A percentile compares a stretch with the other conserved stretches of the same genome.
phyloP scores from a whole-genome alignment of 2,797 vertebrate genomes.

The Todus mexicanus region DNA sequence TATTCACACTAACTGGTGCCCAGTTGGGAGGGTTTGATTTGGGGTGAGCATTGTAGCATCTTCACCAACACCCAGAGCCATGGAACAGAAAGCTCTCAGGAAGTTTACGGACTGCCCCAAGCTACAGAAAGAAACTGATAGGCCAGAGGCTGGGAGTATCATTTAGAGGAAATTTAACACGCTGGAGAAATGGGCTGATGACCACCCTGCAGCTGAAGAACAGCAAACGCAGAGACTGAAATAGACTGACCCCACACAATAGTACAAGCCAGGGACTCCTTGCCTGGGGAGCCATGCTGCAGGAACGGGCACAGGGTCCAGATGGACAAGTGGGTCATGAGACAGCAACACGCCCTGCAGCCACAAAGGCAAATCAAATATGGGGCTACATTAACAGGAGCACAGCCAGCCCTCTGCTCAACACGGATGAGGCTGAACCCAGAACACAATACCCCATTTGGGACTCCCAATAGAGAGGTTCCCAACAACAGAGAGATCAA shows the following conservation, averaged over 20 bases:
- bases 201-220: too few species aligned
- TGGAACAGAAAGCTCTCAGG: background rate
- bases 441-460: background rate
- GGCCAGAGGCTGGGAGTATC: accelerated
- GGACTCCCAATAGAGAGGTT: background rate
- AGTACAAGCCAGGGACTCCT: background rate
- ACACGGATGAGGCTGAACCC: background rate
- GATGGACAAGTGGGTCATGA: background rate
- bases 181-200: background rate
- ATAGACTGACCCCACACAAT: background rate
- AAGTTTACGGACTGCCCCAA: background rate
- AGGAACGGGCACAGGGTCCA: accelerated
- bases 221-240: background rate
- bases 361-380: background rate
- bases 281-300: background rate
- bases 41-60: background rate
- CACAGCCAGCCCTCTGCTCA: background rate
- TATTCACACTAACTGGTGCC: background rate
- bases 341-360: background rate
- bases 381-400: background rate
- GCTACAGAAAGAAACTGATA: background rate
- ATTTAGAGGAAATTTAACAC: background rate
- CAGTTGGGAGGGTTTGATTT: background rate
- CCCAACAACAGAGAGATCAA: background rate
- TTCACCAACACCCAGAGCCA: background rate